phyloP scores from a whole-genome alignment of 1,140 invertebrate genomes.

The Caenorhabditis inopinata region DNA sequence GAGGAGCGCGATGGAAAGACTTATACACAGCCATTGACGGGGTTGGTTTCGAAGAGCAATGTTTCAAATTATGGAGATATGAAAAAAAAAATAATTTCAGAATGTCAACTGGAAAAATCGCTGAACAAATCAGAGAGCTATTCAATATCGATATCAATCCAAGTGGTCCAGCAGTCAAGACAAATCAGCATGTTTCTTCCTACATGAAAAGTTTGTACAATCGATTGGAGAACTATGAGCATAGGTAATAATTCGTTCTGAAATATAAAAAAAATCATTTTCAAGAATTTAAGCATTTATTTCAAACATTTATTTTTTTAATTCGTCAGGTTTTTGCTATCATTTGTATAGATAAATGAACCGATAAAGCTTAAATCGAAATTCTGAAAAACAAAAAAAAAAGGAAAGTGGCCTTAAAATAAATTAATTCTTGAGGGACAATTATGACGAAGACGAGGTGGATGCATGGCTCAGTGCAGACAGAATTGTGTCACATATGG shows the following conservation, averaged over 20 bases:
- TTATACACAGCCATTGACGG: constrained; percentile 2
- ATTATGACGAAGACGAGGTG: neutral
- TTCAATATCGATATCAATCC: constrained; percentile 16
- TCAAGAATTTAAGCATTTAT: neutral
- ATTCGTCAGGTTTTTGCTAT: too few relatives aligned
- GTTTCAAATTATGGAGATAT: too few relatives aligned
- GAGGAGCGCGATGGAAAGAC: constrained; percentile 9
- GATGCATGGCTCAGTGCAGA: constrained; percentile 6
- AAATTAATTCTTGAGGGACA: neutral
- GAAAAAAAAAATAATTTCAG: neutral
- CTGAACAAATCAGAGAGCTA: neutral
- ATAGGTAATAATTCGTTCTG: neutral
- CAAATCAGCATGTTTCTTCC: neutral
- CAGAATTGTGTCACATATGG: constrained; percentile 7
- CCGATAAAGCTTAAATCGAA: too few relatives aligned
- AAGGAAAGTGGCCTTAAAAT: too few relatives aligned
- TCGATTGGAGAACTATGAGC: neutral
- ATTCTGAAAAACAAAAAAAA: too few relatives aligned
- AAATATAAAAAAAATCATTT: neutral
- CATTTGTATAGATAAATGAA: too few relatives aligned
- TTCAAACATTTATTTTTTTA: too few relatives aligned
- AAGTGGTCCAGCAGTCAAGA: neutral
- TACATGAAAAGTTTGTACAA: constrained; percentile 10
- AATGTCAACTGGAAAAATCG: neutral
- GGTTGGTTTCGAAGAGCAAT: too few relatives aligned